Evolutionary conservation across 2,888 invertebrate genomes (phyloP).

Genomic region (Dryobotodes eremita): DNA sequence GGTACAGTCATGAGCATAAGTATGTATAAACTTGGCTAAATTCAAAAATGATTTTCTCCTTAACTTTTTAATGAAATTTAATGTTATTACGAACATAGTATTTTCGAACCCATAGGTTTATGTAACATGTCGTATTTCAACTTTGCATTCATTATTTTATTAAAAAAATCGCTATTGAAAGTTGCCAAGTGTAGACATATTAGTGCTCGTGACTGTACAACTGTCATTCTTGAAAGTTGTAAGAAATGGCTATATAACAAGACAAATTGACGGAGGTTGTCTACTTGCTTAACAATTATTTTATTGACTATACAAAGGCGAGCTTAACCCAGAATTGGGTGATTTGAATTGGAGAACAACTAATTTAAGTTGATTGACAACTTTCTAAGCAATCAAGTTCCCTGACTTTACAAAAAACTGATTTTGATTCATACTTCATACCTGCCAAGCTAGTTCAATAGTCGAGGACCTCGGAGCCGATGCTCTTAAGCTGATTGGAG

Average conservation of each 20-base stretch:
- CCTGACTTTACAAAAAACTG: background rate
- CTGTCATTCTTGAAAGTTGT: background rate
- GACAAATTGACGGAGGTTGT: background rate
- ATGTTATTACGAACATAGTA: no score
- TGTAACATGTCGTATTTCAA: no score
- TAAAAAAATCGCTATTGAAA: no score
- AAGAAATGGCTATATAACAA: background rate
- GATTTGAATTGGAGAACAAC: background rate
- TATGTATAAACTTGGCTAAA: no score
- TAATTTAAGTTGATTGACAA: background rate
- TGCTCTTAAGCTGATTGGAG: slow-evolving; percentile 83
- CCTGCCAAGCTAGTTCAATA: slow-evolving; percentile 88
- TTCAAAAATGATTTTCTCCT: no score
- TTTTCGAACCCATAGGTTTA: no score
- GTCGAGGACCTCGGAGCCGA: slow-evolving; percentile 84
- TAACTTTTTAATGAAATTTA: no score
- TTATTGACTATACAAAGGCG: background rate
- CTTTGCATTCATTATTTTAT: no score
- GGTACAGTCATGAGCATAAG: no score
- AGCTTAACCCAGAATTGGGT: background rate
- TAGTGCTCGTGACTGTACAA: no score
- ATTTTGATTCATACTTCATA: slow-evolving; percentile 53
- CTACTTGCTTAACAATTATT: background rate
- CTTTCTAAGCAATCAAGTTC: background rate
- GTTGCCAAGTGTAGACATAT: no score